Evolutionary conservation across 2,797 vertebrate genomes (phyloP).

Genomic region (Mareca strepera): DNA sequence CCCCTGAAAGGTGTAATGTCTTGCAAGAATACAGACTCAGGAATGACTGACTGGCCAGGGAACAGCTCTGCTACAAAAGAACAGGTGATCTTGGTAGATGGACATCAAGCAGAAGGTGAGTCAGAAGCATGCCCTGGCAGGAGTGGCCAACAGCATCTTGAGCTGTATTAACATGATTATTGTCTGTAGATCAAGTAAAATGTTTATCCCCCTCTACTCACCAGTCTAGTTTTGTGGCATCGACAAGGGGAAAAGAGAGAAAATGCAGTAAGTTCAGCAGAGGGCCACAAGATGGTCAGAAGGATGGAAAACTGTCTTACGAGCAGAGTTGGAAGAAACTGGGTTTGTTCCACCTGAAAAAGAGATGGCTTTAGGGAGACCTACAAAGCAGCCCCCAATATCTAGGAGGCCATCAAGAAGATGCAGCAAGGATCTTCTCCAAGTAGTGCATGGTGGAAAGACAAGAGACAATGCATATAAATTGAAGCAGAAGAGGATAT

Average conservation of each 20-base stretch:
- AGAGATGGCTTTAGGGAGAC: not conserved
- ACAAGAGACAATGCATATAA: not conserved
- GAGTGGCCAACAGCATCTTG: not conserved
- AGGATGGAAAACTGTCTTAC: not conserved
- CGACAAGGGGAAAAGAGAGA: not conserved
- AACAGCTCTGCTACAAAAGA: not conserved
- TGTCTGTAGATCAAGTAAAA: not conserved
- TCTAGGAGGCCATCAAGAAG: not conserved
- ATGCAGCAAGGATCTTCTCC: not conserved
- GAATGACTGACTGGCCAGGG: not conserved
- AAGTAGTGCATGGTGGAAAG: not conserved
- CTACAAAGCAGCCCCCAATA: not conserved
- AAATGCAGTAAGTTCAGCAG: not conserved
- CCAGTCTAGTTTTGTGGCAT: not conserved
- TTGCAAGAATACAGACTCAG: not conserved
- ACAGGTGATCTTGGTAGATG: not conserved
- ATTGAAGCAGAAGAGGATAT: not conserved
- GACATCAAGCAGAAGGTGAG: not conserved
- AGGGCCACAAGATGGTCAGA: not conserved
- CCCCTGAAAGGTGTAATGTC: not conserved
- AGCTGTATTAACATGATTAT: not conserved
- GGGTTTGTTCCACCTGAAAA: not conserved
- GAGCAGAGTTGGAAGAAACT: rapidly evolving
- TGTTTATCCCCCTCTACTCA: not conserved
- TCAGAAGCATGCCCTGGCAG: not conserved